Percentiles rank a stretch among this genome's conserved stretches.
phyloP scores from a whole-genome alignment of 2,888 invertebrate genomes.

The Ophraella communa region DNA sequence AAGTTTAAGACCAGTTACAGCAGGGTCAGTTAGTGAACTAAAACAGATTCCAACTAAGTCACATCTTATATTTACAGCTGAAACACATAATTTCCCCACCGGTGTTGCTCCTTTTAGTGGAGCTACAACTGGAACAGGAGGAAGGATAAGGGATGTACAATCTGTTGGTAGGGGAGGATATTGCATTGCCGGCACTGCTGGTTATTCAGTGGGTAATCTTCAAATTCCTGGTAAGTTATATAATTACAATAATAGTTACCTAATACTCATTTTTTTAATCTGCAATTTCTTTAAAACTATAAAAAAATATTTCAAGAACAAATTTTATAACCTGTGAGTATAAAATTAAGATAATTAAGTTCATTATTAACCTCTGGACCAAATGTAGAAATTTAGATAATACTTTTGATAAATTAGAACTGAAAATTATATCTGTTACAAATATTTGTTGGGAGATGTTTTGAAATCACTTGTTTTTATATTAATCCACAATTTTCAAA shows the following conservation, averaged over 20 bases:
- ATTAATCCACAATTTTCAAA: background rate
- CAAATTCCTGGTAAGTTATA: slow-evolving; percentile 80
- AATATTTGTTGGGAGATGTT: background rate
- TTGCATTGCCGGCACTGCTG: slow-evolving; percentile 94
- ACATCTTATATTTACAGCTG: slow-evolving; percentile 96
- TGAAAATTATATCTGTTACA: background rate
- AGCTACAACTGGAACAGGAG: slow-evolving; percentile 97
- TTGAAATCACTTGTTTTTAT: slow-evolving; percentile 3
- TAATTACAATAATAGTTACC: background rate
- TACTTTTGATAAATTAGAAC: background rate
- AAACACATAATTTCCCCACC: slow-evolving; percentile 98
- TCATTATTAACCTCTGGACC: background rate
- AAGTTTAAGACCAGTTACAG: slow-evolving; percentile 71
- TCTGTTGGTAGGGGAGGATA: slow-evolving; percentile 93
- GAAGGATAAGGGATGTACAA: slow-evolving; percentile 93
- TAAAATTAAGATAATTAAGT: background rate
- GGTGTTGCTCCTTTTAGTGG: slow-evolving; percentile 98
- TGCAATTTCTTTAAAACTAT: background rate
- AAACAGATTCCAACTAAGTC: slow-evolving; percentile 66
- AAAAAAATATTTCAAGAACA: background rate
- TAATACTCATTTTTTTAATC: too few relatives aligned
- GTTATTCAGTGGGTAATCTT: slow-evolving; percentile 94
- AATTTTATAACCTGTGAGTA: background rate
- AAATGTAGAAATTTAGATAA: slow-evolving; percentile 1
- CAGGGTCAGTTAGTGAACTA: slow-evolving; percentile 70